These are phyloP conservation scores for Falcunculus frontatus DNA, from an alignment of 2,113 vertebrate species.

Conservation along the genomic window DNA sequence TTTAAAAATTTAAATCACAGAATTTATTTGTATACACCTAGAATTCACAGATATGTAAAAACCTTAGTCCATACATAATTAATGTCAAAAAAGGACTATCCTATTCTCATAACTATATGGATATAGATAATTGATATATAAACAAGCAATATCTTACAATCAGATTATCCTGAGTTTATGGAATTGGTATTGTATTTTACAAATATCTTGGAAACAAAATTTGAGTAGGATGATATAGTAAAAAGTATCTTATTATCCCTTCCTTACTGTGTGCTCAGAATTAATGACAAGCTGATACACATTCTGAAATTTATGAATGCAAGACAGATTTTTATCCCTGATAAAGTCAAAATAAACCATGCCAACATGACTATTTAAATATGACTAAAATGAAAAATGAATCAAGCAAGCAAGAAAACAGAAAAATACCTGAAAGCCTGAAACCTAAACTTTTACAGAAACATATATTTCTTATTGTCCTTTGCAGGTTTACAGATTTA, in stretches of 20 bases:
- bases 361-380: background rate
- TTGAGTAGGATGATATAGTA: background rate
- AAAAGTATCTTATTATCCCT: background rate
- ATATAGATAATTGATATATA: background rate
- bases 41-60: slow-evolving; percentile 11
- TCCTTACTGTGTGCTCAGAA: background rate
- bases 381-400: background rate
- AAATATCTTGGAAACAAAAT: background rate
- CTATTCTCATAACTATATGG: slow-evolving; percentile 16
- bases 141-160: background rate
- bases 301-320: background rate
- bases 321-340: background rate
- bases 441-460: background rate
- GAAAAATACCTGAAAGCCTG: background rate
- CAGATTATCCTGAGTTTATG: background rate
- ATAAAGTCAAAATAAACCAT: background rate
- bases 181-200: background rate
- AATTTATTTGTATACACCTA: background rate
- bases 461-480: background rate
- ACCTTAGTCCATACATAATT: slow-evolving; percentile 22
- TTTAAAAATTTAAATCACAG: background rate
- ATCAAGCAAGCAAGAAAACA: background rate
- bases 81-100: background rate
- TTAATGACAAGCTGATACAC: background rate
- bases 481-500: background rate